Evolutionary conservation across 2,888 invertebrate species (phyloP), one percentile per base, ranked within the genome.

Genomic region (Tinea trinotella): DNA sequence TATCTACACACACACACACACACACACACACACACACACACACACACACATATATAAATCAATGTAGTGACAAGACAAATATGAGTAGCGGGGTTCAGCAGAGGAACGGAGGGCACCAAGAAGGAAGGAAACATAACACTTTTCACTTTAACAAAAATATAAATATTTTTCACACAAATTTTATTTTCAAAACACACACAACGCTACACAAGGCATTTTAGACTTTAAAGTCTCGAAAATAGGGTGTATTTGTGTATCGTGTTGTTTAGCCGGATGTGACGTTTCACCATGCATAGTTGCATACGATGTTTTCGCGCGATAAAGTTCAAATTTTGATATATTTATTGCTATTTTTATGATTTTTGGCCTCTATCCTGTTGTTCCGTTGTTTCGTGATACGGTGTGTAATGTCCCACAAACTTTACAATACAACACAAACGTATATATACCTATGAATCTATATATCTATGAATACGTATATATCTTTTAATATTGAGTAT

Each of bases 61-160:
- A 44, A 10, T 3, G 4, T 17, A 44, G 18, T 17, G 44, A 44
- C 44, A 44, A 44, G 18, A 15, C 44, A 44, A 44, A 44, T 5
- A 9, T 15, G 17, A 15, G 4, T 17, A 2, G 17, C 18, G 17
- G 10, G 4, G 7, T 36, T 4, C 4, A 6, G 17, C 17, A 36
- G 36, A 22, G 22, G 22, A 22, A n/a, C 4, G 15, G 17, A 15
- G 12, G 9, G 13, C 44, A 9, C 36, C 9, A 44, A 3, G 17
- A 34, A 30, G 52, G 52, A 52, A 52, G 52, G 52, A 52, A 52
- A 52, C 35, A 34, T 52, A 19, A 34, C 34, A 52, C 52, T 52
- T 52, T 52, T 52, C 52, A 52, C 35, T 52, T 15, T 15, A 18
- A 20, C 12, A 34, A 52, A 46, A 46, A 46, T 46, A 46, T 46